Evolutionary conservation across 2,888 invertebrate species (phyloP).

Genomic region (Zygaena filipendulae): DNA sequence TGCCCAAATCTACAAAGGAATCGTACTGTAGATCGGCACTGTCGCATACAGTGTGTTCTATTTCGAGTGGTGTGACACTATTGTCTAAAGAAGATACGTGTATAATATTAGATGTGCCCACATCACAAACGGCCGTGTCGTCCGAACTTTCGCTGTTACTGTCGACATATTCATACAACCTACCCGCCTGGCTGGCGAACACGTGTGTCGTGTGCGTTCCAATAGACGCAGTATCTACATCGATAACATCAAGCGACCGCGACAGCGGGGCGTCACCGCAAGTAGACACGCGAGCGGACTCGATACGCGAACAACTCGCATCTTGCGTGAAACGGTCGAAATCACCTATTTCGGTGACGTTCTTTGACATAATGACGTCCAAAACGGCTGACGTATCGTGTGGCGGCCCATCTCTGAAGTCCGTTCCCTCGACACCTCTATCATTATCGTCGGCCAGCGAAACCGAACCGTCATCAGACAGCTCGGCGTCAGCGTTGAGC

Average conservation of each 20-base stretch:
- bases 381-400: too few relatives aligned
- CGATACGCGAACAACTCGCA: conserved; percentile 42
- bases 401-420: conserved; percentile 21
- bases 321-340: conserved; percentile 57
- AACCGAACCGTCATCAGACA: conserved; percentile 46
- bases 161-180: conserved; percentile 45
- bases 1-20: conserved; percentile 64
- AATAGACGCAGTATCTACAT: conserved; percentile 30
- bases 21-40: conserved; percentile 57
- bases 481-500: conserved; percentile 46
- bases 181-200: conserved; percentile 19
- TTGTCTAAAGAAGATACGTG: conserved; percentile 22
- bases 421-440: conserved; percentile 13
- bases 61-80: conserved; percentile 22
- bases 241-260: conserved; percentile 39
- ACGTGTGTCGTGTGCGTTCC: conserved; percentile 20
- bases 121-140: conserved; percentile 44
- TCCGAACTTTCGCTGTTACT: conserved; percentile 50
- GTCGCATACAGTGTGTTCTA: conserved; percentile 41
- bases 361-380: conserved; percentile 27
- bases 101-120: conserved; percentile 22
- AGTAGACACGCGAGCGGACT: conserved; percentile 26
- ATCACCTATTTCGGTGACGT: conserved; percentile 45
- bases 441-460: conserved; percentile 18
- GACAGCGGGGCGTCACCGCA: conserved; percentile 54